These are phyloP conservation scores for Euspilapteryx auroguttella DNA, from an alignment of 2,888 invertebrate species.

Conservation along the genomic window DNA sequence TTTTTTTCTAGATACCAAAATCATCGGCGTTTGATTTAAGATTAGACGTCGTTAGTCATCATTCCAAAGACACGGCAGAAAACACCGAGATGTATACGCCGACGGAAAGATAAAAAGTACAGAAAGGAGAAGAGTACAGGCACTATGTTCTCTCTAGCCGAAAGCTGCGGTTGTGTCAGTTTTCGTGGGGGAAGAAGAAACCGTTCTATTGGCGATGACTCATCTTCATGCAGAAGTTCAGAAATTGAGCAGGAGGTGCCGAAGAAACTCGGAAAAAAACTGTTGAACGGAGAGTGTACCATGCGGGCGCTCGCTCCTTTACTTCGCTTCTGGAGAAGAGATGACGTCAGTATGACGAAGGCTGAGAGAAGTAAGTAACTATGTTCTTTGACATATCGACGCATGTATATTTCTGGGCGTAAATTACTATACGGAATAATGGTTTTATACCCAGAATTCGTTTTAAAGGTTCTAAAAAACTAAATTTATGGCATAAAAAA, in stretches of 20 bases:
- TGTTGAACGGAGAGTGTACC: conserved; percentile 44
- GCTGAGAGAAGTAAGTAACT: conserved; percentile 77
- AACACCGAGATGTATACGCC: conserved; percentile 44
- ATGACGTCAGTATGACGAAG: conserved; percentile 75
- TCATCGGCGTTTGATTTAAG: no score
- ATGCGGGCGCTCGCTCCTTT: conserved; percentile 64
- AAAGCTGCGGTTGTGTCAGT: conserved; percentile 52
- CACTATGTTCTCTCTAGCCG: conserved; percentile 49
- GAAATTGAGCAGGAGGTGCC: conserved; percentile 53
- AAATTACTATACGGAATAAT: no score
- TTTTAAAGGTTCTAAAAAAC: no score
- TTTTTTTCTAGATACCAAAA: no score
- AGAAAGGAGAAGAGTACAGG: conserved; percentile 41
- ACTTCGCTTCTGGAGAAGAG: conserved; percentile 68
- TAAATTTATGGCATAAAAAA: no score
- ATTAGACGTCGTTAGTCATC: no score
- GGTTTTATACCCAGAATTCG: no score
- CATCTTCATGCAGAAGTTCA: conserved; percentile 50
- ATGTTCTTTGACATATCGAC: no score
- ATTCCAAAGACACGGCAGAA: conserved; percentile 46
- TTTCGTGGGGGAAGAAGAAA: conserved; percentile 37
- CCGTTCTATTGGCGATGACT: conserved; percentile 40
- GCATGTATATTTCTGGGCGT: no score
- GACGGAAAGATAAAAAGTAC: conserved; percentile 42
- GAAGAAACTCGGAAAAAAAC: conserved; percentile 30